Percentiles rank a stretch among this genome's conserved stretches.
These are phyloP conservation scores for Enteromius mattozi DNA, from an alignment of 2,797 vertebrate species.

Conservation along the genomic window DNA sequence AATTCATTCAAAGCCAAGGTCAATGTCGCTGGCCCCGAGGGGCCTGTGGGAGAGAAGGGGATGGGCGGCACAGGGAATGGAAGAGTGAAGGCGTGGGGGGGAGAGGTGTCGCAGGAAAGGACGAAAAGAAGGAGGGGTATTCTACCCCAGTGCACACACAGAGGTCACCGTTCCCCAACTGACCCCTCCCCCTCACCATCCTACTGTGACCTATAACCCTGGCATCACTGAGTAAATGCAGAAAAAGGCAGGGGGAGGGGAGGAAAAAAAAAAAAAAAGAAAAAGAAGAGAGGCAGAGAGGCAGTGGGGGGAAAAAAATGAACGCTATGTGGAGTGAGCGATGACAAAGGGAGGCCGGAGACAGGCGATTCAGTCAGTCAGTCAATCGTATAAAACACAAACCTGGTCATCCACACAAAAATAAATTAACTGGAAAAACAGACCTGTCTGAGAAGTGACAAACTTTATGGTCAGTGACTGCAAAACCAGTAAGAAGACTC, in stretches of 20 bases:
- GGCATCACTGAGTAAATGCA: slow-evolving; percentile 78
- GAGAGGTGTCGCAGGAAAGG: slow-evolving; percentile 69
- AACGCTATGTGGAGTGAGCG: slow-evolving; percentile 69
- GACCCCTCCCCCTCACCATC: slow-evolving; percentile 76
- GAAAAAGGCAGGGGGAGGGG: slow-evolving; percentile 73
- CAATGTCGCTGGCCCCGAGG: slow-evolving; percentile 79
- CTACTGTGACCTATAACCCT: slow-evolving; percentile 82
- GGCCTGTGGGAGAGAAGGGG: slow-evolving; percentile 77
- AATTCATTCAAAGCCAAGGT: slow-evolving; percentile 84
- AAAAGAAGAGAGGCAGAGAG: slow-evolving; percentile 52
- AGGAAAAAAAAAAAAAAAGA: slow-evolving; percentile 56
- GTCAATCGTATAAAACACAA: slow-evolving; percentile 68
- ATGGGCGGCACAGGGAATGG: slow-evolving; percentile 65
- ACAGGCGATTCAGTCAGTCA: slow-evolving; percentile 55
- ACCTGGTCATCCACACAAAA: slow-evolving; percentile 70
- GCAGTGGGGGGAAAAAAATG: slow-evolving; percentile 44
- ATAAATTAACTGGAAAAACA: slow-evolving; percentile 36
- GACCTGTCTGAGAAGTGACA: neutral
- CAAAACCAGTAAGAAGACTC: neutral
- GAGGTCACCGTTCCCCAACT: slow-evolving; percentile 84
- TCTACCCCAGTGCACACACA: slow-evolving; percentile 84
- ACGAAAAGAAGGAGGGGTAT: slow-evolving; percentile 82
- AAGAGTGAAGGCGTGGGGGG: slow-evolving; percentile 68
- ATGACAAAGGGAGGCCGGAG: slow-evolving; percentile 75
- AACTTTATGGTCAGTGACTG: neutral